Evolutionary conservation across 2,888 invertebrate genomes (phyloP).

Genomic region (Cheilosia impressa): DNA sequence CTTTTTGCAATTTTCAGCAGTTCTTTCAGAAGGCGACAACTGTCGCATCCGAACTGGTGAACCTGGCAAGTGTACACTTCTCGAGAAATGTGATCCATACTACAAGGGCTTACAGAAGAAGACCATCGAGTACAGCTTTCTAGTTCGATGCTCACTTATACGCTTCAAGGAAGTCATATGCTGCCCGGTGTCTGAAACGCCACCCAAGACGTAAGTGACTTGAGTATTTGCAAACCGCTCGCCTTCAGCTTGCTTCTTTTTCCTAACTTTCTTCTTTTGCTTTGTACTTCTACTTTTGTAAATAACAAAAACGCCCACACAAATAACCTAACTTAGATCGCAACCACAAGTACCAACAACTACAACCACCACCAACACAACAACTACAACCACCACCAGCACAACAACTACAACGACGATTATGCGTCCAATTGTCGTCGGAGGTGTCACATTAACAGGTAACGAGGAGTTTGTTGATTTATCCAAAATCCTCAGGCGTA

Average conservation of each 20-base stretch:
- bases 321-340: conserved; percentile 24
- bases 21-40: conserved; percentile 22
- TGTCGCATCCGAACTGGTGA: conserved; percentile 38
- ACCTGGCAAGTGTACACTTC: conserved; percentile 77
- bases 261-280: conserved; percentile 21
- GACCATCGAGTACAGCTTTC: conserved; percentile 34
- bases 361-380: conserved; percentile 37
- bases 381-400: conserved; percentile 50
- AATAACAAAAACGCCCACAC: neutral
- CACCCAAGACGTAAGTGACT: neutral
- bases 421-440: conserved; percentile 71
- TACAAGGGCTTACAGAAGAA: conserved; percentile 44
- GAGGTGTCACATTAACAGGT: conserved; percentile 43
- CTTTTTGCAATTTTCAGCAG: conserved; percentile 6
- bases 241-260: conserved; percentile 23
- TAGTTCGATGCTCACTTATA: conserved; percentile 78
- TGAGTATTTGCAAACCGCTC: neutral
- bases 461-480: conserved; percentile 77
- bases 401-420: conserved; percentile 53
- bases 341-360: conserved; percentile 8
- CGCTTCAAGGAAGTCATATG: conserved; percentile 79
- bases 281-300: conserved; percentile 7
- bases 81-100: conserved; percentile 61
- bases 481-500: conserved; percentile 53
- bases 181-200: conserved; percentile 76